Evolutionary conservation across 2,113 vertebrate genomes (phyloP), one percentile per base, ranked within the genome.

Genomic region (Hepsetus odoe): DNA sequence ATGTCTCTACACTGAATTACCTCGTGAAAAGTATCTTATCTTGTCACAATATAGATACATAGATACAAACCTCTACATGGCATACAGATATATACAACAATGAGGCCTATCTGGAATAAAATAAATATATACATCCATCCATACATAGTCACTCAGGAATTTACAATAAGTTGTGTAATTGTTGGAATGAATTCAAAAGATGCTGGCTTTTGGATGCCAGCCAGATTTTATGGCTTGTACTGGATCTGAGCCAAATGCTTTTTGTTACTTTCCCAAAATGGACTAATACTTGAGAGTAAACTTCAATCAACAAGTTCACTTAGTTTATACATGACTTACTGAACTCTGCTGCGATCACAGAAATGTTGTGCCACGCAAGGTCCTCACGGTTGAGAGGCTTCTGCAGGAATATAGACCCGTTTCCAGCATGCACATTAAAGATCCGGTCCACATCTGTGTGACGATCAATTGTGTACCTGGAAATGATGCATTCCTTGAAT

Each of bases 291-390:
- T 22, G 12, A 10, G 42, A 78, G 67, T 51, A 18, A 18, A 53
- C 4, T 9, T 35, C 26, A 33, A 59, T 53, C 32, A 32, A n/a
- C 2, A 24, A 33, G 73, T 59, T 49, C n/a, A 46, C 38, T 74
- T 26, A 24, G 68, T 40, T 35, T 72, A 38, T 72, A 20, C 20
- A 6, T 65, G 51, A 97, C 96, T 98, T 94, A 98, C 97, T 95
- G 87, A 95, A 94, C 90, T 98, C 96, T 12, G 94, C 92, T 66
- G 97, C 97, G 73, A 96, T 95, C 89, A 98, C 90, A 14, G 96
- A 96, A 69, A 98, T 95, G 71, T 98, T 98, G 77, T 98, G 97
- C 96, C 96, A 98, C 5, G 94, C 85, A 6, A 92, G n/a, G 28
- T 94, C 90, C 91, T 98, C 97, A 77, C 97, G 90, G 89, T 98